Percentiles rank a stretch among this genome's conserved stretches.
phyloP scores from a whole-genome alignment of 2,888 invertebrate species.

The Pherbina coryleti region DNA sequence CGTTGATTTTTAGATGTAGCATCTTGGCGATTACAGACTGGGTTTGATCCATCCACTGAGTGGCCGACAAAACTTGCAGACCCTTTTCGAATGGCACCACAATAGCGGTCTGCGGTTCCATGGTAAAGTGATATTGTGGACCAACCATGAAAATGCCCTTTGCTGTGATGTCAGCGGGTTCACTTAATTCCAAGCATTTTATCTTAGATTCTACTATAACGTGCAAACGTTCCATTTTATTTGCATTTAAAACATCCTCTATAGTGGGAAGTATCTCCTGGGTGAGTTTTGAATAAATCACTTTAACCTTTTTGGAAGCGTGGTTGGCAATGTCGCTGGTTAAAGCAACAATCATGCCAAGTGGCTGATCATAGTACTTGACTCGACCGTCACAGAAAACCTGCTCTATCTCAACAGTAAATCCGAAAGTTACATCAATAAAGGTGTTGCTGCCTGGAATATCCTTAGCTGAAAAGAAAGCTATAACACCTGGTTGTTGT shows the following conservation, averaged over 20 bases:
- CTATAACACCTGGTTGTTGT: slow-evolving; percentile 75
- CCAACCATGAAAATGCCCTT: slow-evolving; percentile 72
- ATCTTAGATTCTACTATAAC: slow-evolving; percentile 40
- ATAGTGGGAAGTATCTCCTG: slow-evolving; percentile 48
- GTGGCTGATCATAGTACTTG: slow-evolving; percentile 78
- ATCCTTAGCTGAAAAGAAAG: slow-evolving; percentile 75
- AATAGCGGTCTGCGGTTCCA: slow-evolving; percentile 79
- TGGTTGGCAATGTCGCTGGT: slow-evolving; percentile 73
- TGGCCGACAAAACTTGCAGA: slow-evolving; percentile 75
- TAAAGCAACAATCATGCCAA: slow-evolving; percentile 80
- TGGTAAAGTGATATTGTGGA: slow-evolving; percentile 79
- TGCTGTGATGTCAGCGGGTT: slow-evolving; percentile 41
- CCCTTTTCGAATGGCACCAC: slow-evolving; percentile 79
- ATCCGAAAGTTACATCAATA: slow-evolving; percentile 58
- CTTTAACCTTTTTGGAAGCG: slow-evolving; percentile 72
- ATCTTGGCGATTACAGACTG: slow-evolving; percentile 73
- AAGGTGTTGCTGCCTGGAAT: slow-evolving; percentile 76
- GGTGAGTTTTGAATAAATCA: slow-evolving; percentile 67
- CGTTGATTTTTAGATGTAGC: slow-evolving; percentile 73
- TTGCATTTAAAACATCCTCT: slow-evolving; percentile 69
- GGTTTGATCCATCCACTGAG: slow-evolving; percentile 75
- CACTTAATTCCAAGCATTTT: slow-evolving; percentile 38
- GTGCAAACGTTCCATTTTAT: slow-evolving; percentile 44
- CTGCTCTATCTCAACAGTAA: slow-evolving; percentile 69
- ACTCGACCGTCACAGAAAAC: slow-evolving; percentile 56